phyloP scores from a whole-genome alignment of 2,888 invertebrate species.

The Zaprionus obscuricornis region DNA sequence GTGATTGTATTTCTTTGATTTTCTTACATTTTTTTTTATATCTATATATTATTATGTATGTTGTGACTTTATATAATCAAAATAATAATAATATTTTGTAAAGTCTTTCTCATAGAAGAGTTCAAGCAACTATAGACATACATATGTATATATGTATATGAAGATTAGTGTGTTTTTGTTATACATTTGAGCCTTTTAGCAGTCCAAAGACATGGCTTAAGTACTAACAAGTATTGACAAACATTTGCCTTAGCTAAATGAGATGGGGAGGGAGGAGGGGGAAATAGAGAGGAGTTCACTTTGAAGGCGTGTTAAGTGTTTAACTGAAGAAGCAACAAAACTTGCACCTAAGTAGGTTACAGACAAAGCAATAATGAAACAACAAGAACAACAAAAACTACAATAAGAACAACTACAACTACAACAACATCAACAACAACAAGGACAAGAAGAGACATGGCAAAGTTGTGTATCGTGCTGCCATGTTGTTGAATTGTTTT shows the following conservation, averaged over 20 bases:
- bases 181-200: no score
- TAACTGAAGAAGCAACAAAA: constrained; percentile 59
- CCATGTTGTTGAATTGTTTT: constrained; percentile 38
- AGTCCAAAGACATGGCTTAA: no score
- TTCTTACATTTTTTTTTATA: neutral
- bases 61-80: no score
- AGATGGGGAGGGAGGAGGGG: neutral
- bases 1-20: constrained; percentile 44
- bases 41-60: no score
- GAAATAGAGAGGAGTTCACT: constrained; percentile 3
- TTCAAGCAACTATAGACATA: no score
- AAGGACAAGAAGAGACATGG: constrained; percentile 11
- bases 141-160: no score
- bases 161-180: no score
- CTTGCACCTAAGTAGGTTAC: constrained; percentile 64
- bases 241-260: constrained; percentile 5
- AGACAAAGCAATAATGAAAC: constrained; percentile 60
- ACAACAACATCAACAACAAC: constrained; percentile 1
- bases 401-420: constrained; percentile 6
- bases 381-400: constrained; percentile 10
- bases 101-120: no score
- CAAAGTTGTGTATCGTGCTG: constrained; percentile 27
- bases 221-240: no score
- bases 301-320: constrained; percentile 54
- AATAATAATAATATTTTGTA: no score